Evolutionary conservation across 2,888 invertebrate species (phyloP), one percentile per base, ranked within the genome.

Genomic region (Anarsia innoxiella): DNA sequence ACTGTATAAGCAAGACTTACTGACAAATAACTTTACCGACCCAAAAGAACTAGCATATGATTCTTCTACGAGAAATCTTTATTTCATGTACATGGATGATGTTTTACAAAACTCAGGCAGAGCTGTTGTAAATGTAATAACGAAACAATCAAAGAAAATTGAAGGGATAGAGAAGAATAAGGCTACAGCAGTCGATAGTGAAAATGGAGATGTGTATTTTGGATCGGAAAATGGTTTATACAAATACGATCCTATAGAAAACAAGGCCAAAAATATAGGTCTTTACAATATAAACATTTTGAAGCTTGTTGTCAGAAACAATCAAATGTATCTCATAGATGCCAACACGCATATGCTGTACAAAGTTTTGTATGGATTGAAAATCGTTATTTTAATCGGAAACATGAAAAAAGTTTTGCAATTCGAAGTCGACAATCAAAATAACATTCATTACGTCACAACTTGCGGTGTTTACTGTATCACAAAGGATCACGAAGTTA

Each of bases 71-170:
- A 60, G 80, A 58, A 79, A 76, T 31, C 52, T 83, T 2, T 82
- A 62, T 40, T 83, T 83, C 43, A 77, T 77, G 73, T 77, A 79
- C 53, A 83, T 83, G 82, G 82, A 83, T 13, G 74, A 76, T 29
- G 38, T 41, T 2, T 36, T 75, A 41, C 68, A 74, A 43, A 76
- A 82, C 37, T 80, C 83, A 1, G 75, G 80, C 36, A 54, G 83
- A 14, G 82, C 76, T 2, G 63, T 44, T 26, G 46, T 82, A 0
- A 83, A 83, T 45, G 48, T 76, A 1, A 49, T 75, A 2, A 79
- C 78, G 1, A 82, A 77, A 51, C 44, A 66, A 39, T 35, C 63
- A 0, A 53, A 29, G 30, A 80, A 71, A 61, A 66, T 83, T 2
- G 51, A 59, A 35, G 78, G 79, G 0, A 78, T 83, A 10, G 45